A percentile compares a stretch with the other conserved stretches of the same genome.
These are phyloP conservation scores for Sialis lutaria DNA, from an alignment of 2,888 invertebrate genomes.

Conservation along the genomic window DNA sequence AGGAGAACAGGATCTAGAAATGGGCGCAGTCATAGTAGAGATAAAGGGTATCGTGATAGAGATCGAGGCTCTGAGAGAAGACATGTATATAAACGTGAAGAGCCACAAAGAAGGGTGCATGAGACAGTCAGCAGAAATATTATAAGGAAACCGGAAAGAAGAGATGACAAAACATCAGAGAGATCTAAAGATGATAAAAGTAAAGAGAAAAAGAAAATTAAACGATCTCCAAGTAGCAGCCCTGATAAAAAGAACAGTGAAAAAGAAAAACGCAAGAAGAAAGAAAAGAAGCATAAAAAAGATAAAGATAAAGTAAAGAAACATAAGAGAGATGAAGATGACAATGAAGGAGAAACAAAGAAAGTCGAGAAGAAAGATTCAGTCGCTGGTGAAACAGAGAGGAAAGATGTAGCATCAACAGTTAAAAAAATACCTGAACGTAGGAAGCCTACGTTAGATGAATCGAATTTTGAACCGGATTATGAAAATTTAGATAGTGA, in stretches of 20 bases:
- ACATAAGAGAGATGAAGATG: slow-evolving; percentile 19
- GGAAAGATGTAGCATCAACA: slow-evolving; percentile 13
- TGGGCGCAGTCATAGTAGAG: slow-evolving; percentile 1
- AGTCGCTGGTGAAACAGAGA: slow-evolving; percentile 14
- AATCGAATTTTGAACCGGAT: slow-evolving; percentile 57
- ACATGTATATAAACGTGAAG: slow-evolving; percentile 18
- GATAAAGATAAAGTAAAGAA: slow-evolving; percentile 24
- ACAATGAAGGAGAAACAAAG: slow-evolving; percentile 12
- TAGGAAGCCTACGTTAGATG: slow-evolving; percentile 51
- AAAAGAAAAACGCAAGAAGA: slow-evolving; percentile 17
- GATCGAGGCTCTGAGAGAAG: slow-evolving; percentile 9
- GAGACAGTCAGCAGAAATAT: slow-evolving; percentile 20
- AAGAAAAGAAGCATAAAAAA: slow-evolving; percentile 29
- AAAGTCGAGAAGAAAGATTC: slow-evolving; percentile 13
- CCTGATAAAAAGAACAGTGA: slow-evolving; percentile 13
- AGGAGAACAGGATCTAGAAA: slow-evolving; percentile 7
- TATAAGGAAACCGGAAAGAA: slow-evolving; percentile 11
- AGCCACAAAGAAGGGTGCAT: slow-evolving; percentile 13
- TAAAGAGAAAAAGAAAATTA: slow-evolving; percentile 13
- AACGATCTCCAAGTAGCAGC: slow-evolving; percentile 16
- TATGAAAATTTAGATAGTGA: slow-evolving; percentile 53
- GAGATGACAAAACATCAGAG: background rate
- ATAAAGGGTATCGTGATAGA: slow-evolving; percentile 8
- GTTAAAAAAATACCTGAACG: slow-evolving; percentile 29
- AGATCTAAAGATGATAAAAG: slow-evolving; percentile 9